Evolutionary conservation across 1,140 invertebrate species (phyloP).

Genomic region (Eumaeus atala): DNA sequence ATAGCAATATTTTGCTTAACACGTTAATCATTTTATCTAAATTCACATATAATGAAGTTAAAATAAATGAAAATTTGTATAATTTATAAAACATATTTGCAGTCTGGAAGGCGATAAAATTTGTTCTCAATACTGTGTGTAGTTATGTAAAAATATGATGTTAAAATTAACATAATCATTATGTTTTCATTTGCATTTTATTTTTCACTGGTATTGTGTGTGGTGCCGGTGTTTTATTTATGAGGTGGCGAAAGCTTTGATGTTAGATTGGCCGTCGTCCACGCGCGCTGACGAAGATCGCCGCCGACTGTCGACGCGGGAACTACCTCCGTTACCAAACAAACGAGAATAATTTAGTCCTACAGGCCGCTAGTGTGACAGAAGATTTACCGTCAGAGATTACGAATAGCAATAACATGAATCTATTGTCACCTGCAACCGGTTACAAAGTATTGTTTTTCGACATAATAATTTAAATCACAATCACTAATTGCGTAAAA

Average conservation of each 20-base stretch:
- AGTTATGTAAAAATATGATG: slow-evolving; percentile 7
- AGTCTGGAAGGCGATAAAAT: too few relatives aligned
- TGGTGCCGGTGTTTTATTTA: slow-evolving; percentile 51
- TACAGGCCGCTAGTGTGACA: slow-evolving; percentile 22
- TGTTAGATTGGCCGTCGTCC: slow-evolving; percentile 56
- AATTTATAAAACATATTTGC: too few relatives aligned
- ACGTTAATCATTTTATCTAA: too few relatives aligned
- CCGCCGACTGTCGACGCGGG: slow-evolving; percentile 19
- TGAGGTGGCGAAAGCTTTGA: slow-evolving; percentile 64
- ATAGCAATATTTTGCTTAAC: neutral
- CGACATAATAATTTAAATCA: neutral
- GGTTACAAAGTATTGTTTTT: neutral
- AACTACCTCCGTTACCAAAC: slow-evolving; percentile 37
- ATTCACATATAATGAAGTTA: too few relatives aligned
- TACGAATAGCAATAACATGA: too few relatives aligned
- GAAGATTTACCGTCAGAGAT: slow-evolving; percentile 19
- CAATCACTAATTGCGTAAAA: too few relatives aligned
- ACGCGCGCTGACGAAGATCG: slow-evolving; percentile 33
- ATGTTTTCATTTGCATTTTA: slow-evolving; percentile 8
- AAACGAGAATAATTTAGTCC: slow-evolving; percentile 29
- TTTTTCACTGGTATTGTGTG: slow-evolving; percentile 23
- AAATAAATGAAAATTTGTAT: too few relatives aligned
- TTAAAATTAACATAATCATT: slow-evolving; percentile 21
- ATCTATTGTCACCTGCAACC: slow-evolving; percentile 1
- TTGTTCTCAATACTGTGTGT: too few relatives aligned